phyloP scores from a whole-genome alignment of 2,113 vertebrate species.

The Ahaetulla prasina region DNA sequence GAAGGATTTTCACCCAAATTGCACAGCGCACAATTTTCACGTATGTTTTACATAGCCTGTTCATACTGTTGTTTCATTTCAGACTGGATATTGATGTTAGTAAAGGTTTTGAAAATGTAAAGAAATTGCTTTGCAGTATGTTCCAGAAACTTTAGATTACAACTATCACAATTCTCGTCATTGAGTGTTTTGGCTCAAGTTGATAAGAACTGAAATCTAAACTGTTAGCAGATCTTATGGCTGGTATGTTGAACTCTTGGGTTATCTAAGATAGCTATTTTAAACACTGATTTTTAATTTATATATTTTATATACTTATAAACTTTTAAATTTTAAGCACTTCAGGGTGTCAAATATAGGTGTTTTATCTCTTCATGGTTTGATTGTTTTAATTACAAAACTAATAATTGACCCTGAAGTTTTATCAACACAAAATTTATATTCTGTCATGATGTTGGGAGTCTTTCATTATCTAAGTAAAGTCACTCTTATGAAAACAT shows the following conservation, averaged over 20 bases:
- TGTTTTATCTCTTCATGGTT: background rate
- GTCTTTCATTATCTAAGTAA: background rate
- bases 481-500: background rate
- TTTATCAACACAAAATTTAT: background rate
- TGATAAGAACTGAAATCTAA: background rate
- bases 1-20: slow-evolving; percentile 55
- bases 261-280: background rate
- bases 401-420: background rate
- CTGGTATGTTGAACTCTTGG: background rate
- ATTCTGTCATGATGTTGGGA: background rate
- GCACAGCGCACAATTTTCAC: slow-evolving; percentile 21
- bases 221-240: background rate
- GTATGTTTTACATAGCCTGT: background rate
- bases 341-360: background rate
- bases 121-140: background rate
- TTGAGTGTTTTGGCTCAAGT: background rate
- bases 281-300: background rate
- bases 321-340: background rate
- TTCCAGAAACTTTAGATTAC: background rate
- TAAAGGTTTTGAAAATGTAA: background rate
- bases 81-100: background rate
- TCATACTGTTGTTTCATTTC: background rate
- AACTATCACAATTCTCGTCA: background rate
- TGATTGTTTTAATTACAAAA: background rate
- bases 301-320: background rate